phyloP scores from a whole-genome alignment of 2,888 invertebrate species.

The Sussaba pulchella region DNA sequence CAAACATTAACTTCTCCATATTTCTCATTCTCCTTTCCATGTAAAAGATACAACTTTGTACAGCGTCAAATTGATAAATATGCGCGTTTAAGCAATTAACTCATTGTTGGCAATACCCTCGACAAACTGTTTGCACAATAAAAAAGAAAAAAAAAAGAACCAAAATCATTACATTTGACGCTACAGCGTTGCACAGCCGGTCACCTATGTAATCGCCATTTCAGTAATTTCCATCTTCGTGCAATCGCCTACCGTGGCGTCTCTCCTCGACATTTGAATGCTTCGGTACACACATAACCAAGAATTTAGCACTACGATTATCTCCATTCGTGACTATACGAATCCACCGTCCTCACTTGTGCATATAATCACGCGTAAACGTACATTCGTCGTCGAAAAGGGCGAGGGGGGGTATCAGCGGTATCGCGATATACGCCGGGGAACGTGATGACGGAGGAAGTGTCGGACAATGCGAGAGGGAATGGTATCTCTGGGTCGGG shows the following conservation, averaged over 20 bases:
- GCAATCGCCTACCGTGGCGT: conserved; percentile 18
- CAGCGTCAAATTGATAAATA: neutral
- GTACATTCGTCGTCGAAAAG: no score
- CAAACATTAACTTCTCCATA: no score
- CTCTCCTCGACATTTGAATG: conserved; percentile 7
- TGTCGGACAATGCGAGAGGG: conserved; percentile 33
- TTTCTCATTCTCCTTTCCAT: no score
- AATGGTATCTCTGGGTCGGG: conserved; percentile 20
- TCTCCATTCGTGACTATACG: conserved; percentile 16
- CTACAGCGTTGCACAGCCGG: neutral
- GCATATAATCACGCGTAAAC: conserved; percentile 46
- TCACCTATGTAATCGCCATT: conserved; percentile 11
- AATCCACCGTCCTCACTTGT: conserved; percentile 6
- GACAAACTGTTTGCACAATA: neutral
- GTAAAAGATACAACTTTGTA: neutral
- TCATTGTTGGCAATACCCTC: neutral
- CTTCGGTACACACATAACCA: neutral
- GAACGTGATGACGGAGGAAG: conserved; percentile 49
- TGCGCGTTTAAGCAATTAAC: neutral
- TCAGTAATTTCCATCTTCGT: conserved; percentile 8
- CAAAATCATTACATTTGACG: neutral
- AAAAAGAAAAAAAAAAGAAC: no score
- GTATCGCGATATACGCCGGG: conserved; percentile 25
- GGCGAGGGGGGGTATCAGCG: conserved; percentile 6
- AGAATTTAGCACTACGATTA: conserved; percentile 25